Base-by-base conservation (phyloP, 1,140 invertebrate species). In the Drosophila watanabei region DNA sequence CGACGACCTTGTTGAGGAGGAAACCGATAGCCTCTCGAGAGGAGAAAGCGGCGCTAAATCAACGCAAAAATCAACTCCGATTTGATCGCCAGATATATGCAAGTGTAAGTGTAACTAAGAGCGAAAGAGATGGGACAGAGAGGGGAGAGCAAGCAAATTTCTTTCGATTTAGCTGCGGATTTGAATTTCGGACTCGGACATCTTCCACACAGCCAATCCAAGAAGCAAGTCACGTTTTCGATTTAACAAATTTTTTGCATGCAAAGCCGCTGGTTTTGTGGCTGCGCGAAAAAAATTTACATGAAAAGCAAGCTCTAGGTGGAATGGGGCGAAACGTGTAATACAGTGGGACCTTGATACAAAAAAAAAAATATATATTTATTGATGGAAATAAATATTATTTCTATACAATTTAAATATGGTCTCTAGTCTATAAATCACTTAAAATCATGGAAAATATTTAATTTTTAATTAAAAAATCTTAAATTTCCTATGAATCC, bases 231-330 rank as follows among this genome's bases (percentile, higher is more conserved):
- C 86, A 90, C 86, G 86, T 90, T 90, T 90, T 90, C 71, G 87
- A 82, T 90, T 90, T 86, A 91, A 81, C 79, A 90, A 90, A 90
- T 90, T 89, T 52, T 90, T 90, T 72, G 82, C 80, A 87, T 87
- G 80, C 84, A 87, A 79, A 87, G 64, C 75, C 64, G 51, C 70
- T 75, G 69, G 69, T 65, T 78, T 60, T 66, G 79, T 63, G 48
- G 72, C 58, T 64, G 57, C 63, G 62, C 80, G n/a, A 58, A 58
- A 64, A 63, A 88, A 89, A 89, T 90, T 85, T 89, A 84, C 85
- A 89, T 89, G 82, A 79, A 85, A 85, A 81, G 60, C 72, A 48
- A 88, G 66, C 66, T 57, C 54, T 68, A 61, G 49, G 65, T 52
- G 54, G 11, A 49, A 35, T 24, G 16, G 45, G 52, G 62, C 39